Base-by-base conservation (phyloP, 2,888 invertebrate species). In the Bugulina stolonifera region DNA sequence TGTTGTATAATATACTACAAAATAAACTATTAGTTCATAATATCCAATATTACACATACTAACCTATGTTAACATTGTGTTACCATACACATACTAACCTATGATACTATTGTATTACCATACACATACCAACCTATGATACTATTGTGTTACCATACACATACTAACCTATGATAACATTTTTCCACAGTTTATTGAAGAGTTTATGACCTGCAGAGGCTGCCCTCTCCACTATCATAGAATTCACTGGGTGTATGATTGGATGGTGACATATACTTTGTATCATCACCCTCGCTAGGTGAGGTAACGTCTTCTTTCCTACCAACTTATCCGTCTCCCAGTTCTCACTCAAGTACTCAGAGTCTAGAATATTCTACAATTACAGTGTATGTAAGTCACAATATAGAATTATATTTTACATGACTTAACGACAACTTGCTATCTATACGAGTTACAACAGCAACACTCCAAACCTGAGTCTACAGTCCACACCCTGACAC, bases 271-370 rank as follows among this genome's bases (percentile, higher is more conserved):
- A 54, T 1, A 76, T 73, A 74, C 76, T 72, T 69, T 77, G 77
- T 74, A 72, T 73, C 58, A 78, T 32, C 34, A 78, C 64, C 23
- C 73, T 71, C 57, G 74, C 72, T 23, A 78, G 69, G 10, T 73
- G 57, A 14, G 72, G 72, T 34, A 73, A 73, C 64, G 73, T 77
- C 35, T 78, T 76, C 22, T 74, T 73, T 57, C 73, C 73, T 5
- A 77, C 69, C 5, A 79, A 35, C 3, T 73, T 71, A 5, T 74
- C 69, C n/a, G 69, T 69, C 3, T 73, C 73, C 81, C 81, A 81
- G 72, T 79, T 74, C 69, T 76, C 75, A 71, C 76, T 76, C 27
- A 80, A 69, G 54, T 77, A 79, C 35, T 76, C 74, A 71, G 77
- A 77, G 71, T 74, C 74, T 5, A 78, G 73, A 22, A 73, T 34